These are phyloP conservation scores for Opisthocomus hoazin DNA, from an alignment of 2,113 vertebrate genomes.

Conservation along the genomic window DNA sequence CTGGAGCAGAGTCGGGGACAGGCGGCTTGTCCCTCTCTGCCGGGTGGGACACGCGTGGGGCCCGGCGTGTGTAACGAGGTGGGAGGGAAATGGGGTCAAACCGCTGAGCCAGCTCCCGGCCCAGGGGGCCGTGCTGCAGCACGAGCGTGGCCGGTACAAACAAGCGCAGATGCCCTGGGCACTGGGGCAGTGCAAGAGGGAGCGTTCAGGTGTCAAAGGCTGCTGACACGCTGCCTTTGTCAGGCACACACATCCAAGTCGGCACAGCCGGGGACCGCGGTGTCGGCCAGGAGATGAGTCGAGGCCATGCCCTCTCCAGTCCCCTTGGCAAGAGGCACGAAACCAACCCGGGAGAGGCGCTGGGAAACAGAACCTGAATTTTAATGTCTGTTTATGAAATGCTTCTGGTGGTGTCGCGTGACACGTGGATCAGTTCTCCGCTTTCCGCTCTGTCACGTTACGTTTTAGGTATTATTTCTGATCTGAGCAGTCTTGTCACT, in stretches of 20 bases:
- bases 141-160: not conserved
- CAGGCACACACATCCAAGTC: not conserved
- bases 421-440: not conserved
- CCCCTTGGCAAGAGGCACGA: not conserved
- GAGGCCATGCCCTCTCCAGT: not conserved
- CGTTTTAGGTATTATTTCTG: not conserved
- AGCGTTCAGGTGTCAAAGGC: not conserved
- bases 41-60: not conserved
- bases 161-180: not conserved
- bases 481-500: not conserved
- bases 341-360: not conserved
- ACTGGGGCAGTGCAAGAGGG: not conserved
- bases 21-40: not conserved
- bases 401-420: not conserved
- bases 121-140: not conserved
- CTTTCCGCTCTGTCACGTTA: not conserved
- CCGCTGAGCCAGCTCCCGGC: not conserved
- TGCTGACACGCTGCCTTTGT: not conserved
- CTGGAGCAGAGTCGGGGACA: not conserved
- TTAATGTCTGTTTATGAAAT: not conserved
- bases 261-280: not conserved
- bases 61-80: rapidly evolving
- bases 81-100: not conserved
- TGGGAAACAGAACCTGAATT: not conserved
- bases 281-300: not conserved